Percentiles rank a stretch among this genome's conserved stretches.
Evolutionary conservation across 2,888 invertebrate species (phyloP).

Genomic region (Bellardia bayeri): DNA sequence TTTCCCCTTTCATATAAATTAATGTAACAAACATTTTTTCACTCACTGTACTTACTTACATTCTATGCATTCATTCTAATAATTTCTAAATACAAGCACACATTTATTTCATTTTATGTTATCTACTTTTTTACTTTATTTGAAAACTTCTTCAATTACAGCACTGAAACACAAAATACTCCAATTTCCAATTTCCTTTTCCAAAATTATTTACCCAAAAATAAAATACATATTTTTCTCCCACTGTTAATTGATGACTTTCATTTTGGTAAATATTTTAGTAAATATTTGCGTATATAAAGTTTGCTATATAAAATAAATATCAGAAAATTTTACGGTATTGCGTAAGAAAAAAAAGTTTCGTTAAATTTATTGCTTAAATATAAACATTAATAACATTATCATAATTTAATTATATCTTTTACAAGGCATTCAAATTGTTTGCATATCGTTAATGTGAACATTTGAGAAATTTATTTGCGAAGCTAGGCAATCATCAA

Average conservation of each 20-base stretch:
- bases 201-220: no score
- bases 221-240: background rate
- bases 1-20: background rate
- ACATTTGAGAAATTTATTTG: background rate
- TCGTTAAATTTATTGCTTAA: constrained; percentile 18
- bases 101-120: constrained; percentile 39
- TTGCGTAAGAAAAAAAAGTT: background rate
- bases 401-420: constrained; percentile 4
- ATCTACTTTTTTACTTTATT: constrained; percentile 17
- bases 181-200: background rate
- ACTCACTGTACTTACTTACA: background rate
- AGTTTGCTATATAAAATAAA: background rate
- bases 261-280: background rate
- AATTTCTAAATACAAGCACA: constrained; percentile 14
- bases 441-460: background rate
- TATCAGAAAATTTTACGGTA: constrained; percentile 2
- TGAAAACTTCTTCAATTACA: background rate
- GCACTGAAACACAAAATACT: background rate
- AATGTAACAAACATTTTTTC: background rate
- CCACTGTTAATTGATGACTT: background rate
- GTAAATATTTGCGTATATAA: background rate
- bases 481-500: background rate
- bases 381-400: constrained; percentile 26
- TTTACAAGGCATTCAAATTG: background rate
- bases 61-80: background rate